Conservation (phyloP, 2,113 vertebrate species). For the Chionis minor region DNA sequence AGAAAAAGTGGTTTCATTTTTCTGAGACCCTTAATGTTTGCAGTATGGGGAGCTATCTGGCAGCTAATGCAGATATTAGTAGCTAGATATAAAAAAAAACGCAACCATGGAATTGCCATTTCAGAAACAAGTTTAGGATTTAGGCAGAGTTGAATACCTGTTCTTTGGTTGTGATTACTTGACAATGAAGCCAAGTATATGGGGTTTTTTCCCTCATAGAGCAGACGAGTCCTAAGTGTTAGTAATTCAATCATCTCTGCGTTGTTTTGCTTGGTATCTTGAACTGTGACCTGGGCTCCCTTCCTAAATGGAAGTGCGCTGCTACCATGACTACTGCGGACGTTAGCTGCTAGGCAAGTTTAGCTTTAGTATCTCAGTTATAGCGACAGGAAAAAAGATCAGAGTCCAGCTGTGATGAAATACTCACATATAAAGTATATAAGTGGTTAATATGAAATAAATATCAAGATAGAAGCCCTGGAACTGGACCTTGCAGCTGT, state of each 20-base stretch:
- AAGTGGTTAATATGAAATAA: not conserved
- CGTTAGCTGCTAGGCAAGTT: not conserved
- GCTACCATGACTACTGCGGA: not conserved
- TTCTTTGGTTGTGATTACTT: not conserved
- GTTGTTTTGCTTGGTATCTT: not conserved
- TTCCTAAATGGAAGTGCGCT: not conserved
- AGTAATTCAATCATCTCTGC: not conserved
- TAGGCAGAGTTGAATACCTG: not conserved
- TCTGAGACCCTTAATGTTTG: not conserved
- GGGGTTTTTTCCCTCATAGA: not conserved
- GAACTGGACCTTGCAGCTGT: not conserved
- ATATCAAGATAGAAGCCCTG: not conserved
- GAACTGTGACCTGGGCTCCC: not conserved
- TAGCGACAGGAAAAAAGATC: not conserved
- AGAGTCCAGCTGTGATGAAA: not conserved
- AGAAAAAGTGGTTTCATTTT: not conserved
- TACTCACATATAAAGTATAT: not conserved
- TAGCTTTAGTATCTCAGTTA: not conserved
- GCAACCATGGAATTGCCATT: not conserved
- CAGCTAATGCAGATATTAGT: not conserved
- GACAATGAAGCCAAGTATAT: not conserved
- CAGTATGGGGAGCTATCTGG: not conserved
- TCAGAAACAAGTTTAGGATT: not conserved
- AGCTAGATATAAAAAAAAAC: not conserved
- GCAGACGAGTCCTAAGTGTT: not conserved